Evolutionary conservation across 2,797 vertebrate genomes (phyloP).

Genomic region (Aphelocoma californica): DNA sequence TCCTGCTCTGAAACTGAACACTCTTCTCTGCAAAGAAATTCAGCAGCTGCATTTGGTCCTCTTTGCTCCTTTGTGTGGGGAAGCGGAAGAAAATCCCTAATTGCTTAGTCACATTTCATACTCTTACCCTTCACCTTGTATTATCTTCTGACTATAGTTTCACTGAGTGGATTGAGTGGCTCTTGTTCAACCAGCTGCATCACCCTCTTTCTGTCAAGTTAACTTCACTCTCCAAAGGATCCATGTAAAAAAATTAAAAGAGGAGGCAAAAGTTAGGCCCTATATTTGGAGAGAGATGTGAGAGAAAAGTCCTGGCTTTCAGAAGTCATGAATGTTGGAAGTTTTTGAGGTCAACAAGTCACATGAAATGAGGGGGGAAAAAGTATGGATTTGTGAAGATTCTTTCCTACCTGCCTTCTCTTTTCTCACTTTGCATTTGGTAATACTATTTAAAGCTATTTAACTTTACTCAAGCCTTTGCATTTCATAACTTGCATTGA

Average conservation of each 20-base stretch:
- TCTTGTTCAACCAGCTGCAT: background rate
- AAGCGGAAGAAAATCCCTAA: background rate
- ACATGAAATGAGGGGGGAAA: background rate
- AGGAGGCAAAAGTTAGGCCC: background rate
- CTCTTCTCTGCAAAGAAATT: background rate
- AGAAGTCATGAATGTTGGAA: background rate
- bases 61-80: background rate
- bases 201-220: background rate
- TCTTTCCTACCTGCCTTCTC: background rate
- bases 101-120: background rate
- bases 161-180: background rate
- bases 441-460: background rate
- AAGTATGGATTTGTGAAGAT: background rate
- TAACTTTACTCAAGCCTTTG: background rate
- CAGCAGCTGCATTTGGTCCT: background rate
- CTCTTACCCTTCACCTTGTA: background rate
- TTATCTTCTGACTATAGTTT: background rate
- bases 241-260: background rate
- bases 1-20: fast-evolving
- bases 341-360: background rate
- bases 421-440: background rate
- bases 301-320: background rate
- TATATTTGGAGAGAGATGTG: background rate
- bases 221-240: background rate
- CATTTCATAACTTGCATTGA: background rate